These are phyloP conservation scores for Sternarchorhynchus goeldii DNA, from an alignment of 2,797 vertebrate genomes.

Conservation along the genomic window DNA sequence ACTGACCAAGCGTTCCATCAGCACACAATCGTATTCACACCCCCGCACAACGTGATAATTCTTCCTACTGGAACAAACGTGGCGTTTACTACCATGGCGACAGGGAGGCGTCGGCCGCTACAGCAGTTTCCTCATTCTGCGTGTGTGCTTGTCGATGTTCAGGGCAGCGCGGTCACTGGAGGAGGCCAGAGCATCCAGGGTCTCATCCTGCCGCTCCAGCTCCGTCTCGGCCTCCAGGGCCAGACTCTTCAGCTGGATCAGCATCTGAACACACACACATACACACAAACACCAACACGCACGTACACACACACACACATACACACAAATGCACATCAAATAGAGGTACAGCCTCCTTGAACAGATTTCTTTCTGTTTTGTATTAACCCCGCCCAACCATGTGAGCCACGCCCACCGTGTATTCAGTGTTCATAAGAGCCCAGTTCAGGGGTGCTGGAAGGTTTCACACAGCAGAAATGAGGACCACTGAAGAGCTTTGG, in stretches of 20 bases:
- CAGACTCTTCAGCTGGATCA: slow-evolving; percentile 87
- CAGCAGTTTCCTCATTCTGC: slow-evolving; percentile 82
- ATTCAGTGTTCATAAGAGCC: too few relatives aligned
- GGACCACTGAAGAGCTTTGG: too few relatives aligned
- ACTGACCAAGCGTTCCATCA: too few relatives aligned
- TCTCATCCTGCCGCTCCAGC: slow-evolving; percentile 89
- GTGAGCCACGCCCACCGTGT: too few relatives aligned
- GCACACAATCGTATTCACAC: too few relatives aligned
- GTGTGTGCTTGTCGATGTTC: slow-evolving; percentile 83
- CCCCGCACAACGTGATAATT: neutral
- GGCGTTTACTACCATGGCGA: slow-evolving; percentile 8
- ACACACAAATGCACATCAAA: slow-evolving; percentile 10
- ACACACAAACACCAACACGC: slow-evolving; percentile 41
- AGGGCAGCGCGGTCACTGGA: slow-evolving; percentile 81
- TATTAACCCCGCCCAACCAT: too few relatives aligned
- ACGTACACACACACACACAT: slow-evolving; percentile 39
- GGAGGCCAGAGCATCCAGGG: slow-evolving; percentile 78
- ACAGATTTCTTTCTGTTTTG: too few relatives aligned
- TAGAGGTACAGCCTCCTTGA: neutral
- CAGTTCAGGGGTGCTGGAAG: too few relatives aligned
- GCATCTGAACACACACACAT: slow-evolving; percentile 76
- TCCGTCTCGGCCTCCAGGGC: slow-evolving; percentile 88
- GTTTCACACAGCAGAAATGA: too few relatives aligned
- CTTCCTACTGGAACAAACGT: neutral
- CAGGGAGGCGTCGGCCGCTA: slow-evolving; percentile 62